Percentiles rank a stretch among this genome's conserved stretches.
Evolutionary conservation across 2,888 invertebrate genomes (phyloP).

Genomic region (Chaitophorus viminalis): DNA sequence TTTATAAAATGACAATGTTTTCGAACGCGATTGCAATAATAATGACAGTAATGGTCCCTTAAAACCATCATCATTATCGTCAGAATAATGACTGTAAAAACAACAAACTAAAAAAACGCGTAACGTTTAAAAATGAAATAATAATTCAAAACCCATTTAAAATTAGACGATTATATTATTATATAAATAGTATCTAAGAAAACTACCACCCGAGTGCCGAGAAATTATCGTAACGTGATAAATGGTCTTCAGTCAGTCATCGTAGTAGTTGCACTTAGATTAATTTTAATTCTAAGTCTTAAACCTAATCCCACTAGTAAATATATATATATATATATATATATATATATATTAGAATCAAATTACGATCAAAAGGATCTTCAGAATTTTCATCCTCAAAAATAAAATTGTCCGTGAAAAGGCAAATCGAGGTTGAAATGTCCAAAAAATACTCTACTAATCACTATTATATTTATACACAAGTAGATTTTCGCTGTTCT

Average conservation of each 20-base stretch:
- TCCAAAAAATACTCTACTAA: slow-evolving; percentile 4
- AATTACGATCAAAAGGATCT: neutral
- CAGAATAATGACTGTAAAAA: slow-evolving; percentile 58
- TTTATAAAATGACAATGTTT: slow-evolving; percentile 36
- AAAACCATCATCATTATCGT: slow-evolving; percentile 62
- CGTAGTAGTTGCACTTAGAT: neutral
- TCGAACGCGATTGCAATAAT: slow-evolving; percentile 58
- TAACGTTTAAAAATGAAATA: slow-evolving; percentile 56
- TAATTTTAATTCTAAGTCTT: slow-evolving; percentile 11
- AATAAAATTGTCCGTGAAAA: slow-evolving; percentile 11
- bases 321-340: neutral
- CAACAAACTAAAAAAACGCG: slow-evolving; percentile 50
- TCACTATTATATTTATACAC: slow-evolving; percentile 15
- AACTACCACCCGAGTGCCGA: neutral
- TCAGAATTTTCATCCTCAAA: slow-evolving; percentile 18
- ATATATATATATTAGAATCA: neutral
- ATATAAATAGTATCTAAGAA: neutral
- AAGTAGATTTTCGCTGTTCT: neutral
- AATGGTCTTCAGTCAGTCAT: neutral
- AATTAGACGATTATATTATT: slow-evolving; percentile 39
- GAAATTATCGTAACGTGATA: neutral
- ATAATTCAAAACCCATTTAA: slow-evolving; percentile 58
- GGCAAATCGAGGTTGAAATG: slow-evolving; percentile 17
- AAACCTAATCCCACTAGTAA: neutral
- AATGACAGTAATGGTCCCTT: slow-evolving; percentile 61